These are phyloP conservation scores for Epiblema foenella DNA, from an alignment of 2,888 invertebrate species.

Conservation along the genomic window DNA sequence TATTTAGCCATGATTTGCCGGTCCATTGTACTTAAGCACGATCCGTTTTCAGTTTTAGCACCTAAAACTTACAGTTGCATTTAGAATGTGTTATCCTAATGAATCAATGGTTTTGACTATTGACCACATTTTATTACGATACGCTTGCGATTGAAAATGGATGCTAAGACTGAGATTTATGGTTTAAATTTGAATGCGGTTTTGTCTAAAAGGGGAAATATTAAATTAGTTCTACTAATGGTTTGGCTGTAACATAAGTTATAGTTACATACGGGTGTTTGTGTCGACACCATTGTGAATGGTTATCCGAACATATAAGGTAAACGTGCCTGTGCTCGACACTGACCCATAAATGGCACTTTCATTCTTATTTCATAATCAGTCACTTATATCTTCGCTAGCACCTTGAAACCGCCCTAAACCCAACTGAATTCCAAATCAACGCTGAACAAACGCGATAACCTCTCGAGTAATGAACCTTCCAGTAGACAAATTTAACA, in stretches of 20 bases:
- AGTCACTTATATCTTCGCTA: constrained; percentile 8
- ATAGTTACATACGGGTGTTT: constrained; percentile 13
- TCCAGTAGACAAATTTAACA: constrained; percentile 32
- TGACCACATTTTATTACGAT: constrained; percentile 34
- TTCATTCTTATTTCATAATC: too few species aligned
- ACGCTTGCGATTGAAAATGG: constrained; percentile 1
- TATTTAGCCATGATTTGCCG: constrained; percentile 32
- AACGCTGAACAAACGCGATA: constrained; percentile 42
- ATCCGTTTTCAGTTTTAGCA: neutral
- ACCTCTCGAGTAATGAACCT: constrained; percentile 40
- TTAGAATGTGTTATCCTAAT: neutral
- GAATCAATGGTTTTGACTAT: constrained; percentile 27
- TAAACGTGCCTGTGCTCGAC: too few species aligned
- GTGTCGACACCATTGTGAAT: neutral
- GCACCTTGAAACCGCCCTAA: neutral
- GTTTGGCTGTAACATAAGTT: constrained; percentile 20
- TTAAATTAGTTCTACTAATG: constrained; percentile 31
- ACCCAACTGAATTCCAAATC: constrained; percentile 42
- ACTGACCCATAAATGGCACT: too few species aligned
- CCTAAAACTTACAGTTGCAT: neutral
- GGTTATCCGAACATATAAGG: neutral
- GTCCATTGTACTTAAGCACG: constrained; percentile 25
- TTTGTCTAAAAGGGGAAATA: constrained; percentile 15
- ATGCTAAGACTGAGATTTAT: neutral
- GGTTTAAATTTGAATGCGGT: constrained; percentile 10